Percentiles rank a stretch among this genome's conserved stretches.
Conservation (phyloP, 2,113 vertebrate species). For the Trichechus manatus region DNA sequence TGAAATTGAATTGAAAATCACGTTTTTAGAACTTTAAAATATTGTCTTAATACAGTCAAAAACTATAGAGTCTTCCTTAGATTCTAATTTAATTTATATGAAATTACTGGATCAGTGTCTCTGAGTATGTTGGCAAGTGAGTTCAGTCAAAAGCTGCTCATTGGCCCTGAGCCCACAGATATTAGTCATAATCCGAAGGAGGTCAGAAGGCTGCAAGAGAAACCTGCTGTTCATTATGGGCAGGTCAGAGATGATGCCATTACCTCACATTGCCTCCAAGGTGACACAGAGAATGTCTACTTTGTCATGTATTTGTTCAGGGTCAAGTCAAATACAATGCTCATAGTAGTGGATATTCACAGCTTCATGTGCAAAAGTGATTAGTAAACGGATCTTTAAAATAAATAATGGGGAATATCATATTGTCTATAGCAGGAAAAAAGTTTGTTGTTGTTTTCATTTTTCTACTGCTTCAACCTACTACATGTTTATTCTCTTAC, state of each 20-base stretch:
- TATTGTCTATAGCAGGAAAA: not conserved
- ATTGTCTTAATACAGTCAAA: not conserved
- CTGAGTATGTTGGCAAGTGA: not conserved
- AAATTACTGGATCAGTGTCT: not conserved
- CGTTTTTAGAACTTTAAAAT: not conserved
- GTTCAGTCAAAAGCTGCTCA: not conserved
- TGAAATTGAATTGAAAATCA: not conserved
- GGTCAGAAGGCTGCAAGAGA: not conserved
- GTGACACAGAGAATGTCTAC: not conserved
- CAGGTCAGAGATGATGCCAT: not conserved
- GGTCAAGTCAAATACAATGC: not conserved
- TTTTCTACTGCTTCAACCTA: not conserved
- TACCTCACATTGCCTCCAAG: not conserved
- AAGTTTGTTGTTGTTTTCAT: not conserved
- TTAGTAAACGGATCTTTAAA: not conserved
- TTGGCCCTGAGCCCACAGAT: not conserved
- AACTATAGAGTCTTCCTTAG: not conserved
- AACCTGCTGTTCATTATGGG: conserved; percentile 36
- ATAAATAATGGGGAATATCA: not conserved
- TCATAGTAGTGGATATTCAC: not conserved
- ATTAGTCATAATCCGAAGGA: conserved; percentile 30
- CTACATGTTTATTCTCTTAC: not conserved
- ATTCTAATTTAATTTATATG: not conserved
- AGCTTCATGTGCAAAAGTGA: not conserved
- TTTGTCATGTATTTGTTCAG: not conserved